A percentile compares a stretch with the other conserved stretches of the same genome.
phyloP scores from a whole-genome alignment of 1,140 invertebrate genomes.

The Gryllus bimaculatus region DNA sequence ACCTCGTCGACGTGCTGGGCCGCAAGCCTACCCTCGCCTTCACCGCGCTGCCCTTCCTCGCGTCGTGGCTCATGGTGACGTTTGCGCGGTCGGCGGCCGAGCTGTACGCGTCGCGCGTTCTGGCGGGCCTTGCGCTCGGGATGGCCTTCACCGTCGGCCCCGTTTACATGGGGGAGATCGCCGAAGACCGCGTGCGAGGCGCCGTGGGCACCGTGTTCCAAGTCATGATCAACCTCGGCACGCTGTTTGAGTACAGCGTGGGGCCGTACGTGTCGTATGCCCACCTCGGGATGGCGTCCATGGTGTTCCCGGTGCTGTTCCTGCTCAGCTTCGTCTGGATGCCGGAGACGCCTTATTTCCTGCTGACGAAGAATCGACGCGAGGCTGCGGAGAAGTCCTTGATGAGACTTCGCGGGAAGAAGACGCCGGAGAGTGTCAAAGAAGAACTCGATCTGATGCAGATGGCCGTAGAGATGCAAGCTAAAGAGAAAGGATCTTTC shows the following conservation, averaged over 20 bases:
- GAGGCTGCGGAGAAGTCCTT: conserved; percentile 51
- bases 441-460: conserved; percentile 35
- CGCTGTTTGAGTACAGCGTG: conserved; percentile 53
- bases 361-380: conserved; percentile 43
- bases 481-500: conserved; percentile 31
- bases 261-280: conserved; percentile 50
- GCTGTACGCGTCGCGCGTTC: conserved; percentile 40
- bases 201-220: conserved; percentile 59
- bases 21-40: conserved; percentile 22
- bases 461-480: conserved; percentile 31
- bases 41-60: conserved; percentile 14
- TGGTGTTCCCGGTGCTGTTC: conserved; percentile 47
- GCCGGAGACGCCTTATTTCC: conserved; percentile 71
- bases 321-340: conserved; percentile 54
- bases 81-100: conserved; percentile 14
- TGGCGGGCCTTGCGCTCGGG: conserved; percentile 56
- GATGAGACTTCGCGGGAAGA: conserved; percentile 46
- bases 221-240: conserved; percentile 51
- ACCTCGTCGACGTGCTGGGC: conserved; percentile 24
- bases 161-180: conserved; percentile 56
- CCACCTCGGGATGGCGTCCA: conserved; percentile 40
- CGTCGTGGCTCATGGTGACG: conserved; percentile 5
- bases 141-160: conserved; percentile 52
- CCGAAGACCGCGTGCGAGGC: conserved; percentile 56
- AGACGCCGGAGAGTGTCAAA: conserved; percentile 16